A percentile compares a stretch with the other conserved stretches of the same genome.
These are phyloP conservation scores for Momotus momota DNA, from an alignment of 2,797 vertebrate genomes.

Conservation along the genomic window DNA sequence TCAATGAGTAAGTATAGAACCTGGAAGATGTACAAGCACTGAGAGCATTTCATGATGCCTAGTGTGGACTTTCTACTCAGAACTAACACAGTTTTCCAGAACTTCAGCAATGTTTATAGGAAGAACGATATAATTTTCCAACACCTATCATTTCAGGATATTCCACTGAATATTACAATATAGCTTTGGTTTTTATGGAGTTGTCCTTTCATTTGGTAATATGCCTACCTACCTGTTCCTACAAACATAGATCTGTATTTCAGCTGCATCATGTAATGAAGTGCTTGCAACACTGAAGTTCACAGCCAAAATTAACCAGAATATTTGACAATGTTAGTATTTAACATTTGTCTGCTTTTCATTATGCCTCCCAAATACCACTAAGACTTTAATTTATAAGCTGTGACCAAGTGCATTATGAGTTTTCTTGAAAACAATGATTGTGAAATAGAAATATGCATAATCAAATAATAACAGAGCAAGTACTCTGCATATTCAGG, in stretches of 20 bases:
- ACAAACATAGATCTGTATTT: not conserved
- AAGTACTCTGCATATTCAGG: not conserved
- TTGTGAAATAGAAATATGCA: not conserved
- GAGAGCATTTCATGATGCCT: not conserved
- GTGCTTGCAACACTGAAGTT: not conserved
- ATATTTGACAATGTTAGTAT: conserved; percentile 5
- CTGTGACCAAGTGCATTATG: not conserved
- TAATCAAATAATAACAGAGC: conserved; percentile 14
- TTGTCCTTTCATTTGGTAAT: not conserved
- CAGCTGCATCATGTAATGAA: not conserved
- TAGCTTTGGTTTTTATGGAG: not conserved
- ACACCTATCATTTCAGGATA: not conserved
- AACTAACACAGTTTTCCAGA: not conserved
- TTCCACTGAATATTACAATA: not conserved
- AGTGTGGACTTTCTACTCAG: not conserved
- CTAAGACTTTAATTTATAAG: not conserved
- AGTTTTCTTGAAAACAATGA: conserved; percentile 17
- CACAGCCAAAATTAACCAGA: not conserved
- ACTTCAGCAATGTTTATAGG: not conserved
- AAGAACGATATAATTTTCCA: not conserved
- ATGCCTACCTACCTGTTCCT: not conserved
- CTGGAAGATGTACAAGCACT: not conserved
- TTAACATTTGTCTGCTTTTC: conserved; percentile 12
- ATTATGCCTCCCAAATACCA: not conserved
- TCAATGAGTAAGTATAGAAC: not conserved